A percentile compares a stretch with the other conserved stretches of the same genome.
These are phyloP conservation scores for Lordiphosa collinella DNA, from an alignment of 1,140 invertebrate genomes.

Conservation along the genomic window DNA sequence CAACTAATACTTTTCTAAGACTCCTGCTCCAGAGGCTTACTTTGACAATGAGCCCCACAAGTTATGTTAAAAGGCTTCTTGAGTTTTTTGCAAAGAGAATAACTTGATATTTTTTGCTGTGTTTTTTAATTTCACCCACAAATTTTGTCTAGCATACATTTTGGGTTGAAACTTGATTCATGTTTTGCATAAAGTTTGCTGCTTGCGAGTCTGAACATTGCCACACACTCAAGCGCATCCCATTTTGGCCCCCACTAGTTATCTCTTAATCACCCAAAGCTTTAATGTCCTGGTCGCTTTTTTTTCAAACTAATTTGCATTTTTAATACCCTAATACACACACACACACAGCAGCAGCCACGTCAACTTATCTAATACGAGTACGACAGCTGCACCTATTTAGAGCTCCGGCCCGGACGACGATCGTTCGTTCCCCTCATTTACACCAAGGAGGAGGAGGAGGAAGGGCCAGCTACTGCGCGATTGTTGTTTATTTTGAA, in stretches of 20 bases:
- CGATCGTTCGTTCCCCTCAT: constrained; percentile 6
- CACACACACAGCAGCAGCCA: constrained; percentile 48
- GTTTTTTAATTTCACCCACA: too few relatives aligned
- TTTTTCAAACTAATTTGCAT: constrained; percentile 66
- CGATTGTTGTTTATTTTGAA: constrained; percentile 28
- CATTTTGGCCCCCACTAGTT: constrained; percentile 25
- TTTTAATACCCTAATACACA: constrained; percentile 65
- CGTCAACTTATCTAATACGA: constrained; percentile 47
- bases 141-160: too few relatives aligned
- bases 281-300: constrained; percentile 22
- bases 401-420: constrained; percentile 14
- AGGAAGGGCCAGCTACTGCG: not conserved
- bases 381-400: constrained; percentile 30
- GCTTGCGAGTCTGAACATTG: too few relatives aligned
- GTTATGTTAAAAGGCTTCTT: too few relatives aligned
- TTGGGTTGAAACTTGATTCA: too few relatives aligned
- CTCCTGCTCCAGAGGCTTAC: too few relatives aligned
- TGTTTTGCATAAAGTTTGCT: too few relatives aligned
- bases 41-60: too few relatives aligned
- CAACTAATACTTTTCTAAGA: too few relatives aligned
- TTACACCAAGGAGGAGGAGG: not conserved
- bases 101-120: too few relatives aligned
- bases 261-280: constrained; percentile 49
- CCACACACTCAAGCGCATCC: constrained; percentile 26
- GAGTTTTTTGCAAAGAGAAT: too few relatives aligned